Conservation (phyloP, 2,113 vertebrate genomes). For the Hystrix cristata region DNA sequence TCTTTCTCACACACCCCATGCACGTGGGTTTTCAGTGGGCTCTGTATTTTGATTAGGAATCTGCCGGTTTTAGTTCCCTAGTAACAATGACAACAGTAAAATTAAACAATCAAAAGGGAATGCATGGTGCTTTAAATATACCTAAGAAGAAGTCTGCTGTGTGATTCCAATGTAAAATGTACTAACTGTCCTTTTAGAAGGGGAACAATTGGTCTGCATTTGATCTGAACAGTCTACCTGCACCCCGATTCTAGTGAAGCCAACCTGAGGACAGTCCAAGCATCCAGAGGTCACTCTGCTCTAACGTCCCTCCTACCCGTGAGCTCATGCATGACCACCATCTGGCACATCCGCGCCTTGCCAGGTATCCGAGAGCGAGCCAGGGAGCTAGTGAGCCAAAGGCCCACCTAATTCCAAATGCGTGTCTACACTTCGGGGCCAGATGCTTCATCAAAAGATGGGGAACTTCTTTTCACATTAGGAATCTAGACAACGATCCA, state of each 20-base stretch:
- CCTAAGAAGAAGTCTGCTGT: neutral
- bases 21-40: neutral
- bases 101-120: neutral
- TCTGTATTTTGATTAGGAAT: constrained; percentile 52
- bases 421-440: neutral
- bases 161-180: neutral
- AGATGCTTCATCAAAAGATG: neutral
- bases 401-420: neutral
- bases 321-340: neutral
- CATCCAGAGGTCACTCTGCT: neutral
- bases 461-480: neutral
- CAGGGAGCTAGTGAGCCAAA: neutral
- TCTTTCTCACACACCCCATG: neutral
- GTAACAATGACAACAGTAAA: constrained; percentile 10
- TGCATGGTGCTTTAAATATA: neutral
- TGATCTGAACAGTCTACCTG: neutral
- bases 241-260: neutral
- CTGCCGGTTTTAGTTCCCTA: neutral
- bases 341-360: neutral
- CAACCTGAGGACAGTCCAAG: neutral
- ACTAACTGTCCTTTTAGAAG: neutral
- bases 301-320: neutral
- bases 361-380: neutral
- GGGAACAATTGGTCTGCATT: neutral
- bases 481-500: constrained; percentile 8